phyloP scores from a whole-genome alignment of 2,113 vertebrate species.

The Lepidothrix coronata region DNA sequence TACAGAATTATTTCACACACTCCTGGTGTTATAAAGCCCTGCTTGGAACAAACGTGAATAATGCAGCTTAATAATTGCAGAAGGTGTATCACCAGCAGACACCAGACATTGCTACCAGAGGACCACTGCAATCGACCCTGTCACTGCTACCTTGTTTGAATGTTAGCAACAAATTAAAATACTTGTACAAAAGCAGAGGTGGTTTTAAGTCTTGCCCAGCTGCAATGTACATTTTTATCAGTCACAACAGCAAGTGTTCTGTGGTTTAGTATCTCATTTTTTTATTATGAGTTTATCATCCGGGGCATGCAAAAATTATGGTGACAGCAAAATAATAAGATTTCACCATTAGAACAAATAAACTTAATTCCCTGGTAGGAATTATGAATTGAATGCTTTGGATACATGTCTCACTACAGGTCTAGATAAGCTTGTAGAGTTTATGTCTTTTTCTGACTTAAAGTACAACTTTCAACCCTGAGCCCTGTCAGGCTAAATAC shows the following conservation, averaged over 20 bases:
- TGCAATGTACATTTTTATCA: neutral
- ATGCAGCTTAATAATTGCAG: neutral
- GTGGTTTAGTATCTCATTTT: neutral
- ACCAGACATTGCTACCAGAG: neutral
- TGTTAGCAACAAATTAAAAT: neutral
- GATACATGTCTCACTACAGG: neutral
- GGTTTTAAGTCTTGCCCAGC: neutral
- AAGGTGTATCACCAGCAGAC: neutral
- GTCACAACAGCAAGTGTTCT: neutral
- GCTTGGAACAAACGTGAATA: neutral
- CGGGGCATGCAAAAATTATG: neutral
- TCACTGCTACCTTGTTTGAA: neutral
- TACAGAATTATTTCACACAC: neutral
- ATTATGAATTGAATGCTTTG: neutral
- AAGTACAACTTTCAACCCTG: neutral
- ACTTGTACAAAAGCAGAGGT: neutral
- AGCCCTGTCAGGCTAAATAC: neutral
- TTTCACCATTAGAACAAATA: neutral
- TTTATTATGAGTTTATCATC: neutral
- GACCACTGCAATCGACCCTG: neutral
- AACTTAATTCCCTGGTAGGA: neutral
- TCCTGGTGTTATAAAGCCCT: neutral
- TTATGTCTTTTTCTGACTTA: neutral
- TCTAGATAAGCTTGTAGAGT: neutral
- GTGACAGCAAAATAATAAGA: neutral